Conservation (phyloP, 2,113 vertebrate species). For the Oceanodroma tethys region DNA sequence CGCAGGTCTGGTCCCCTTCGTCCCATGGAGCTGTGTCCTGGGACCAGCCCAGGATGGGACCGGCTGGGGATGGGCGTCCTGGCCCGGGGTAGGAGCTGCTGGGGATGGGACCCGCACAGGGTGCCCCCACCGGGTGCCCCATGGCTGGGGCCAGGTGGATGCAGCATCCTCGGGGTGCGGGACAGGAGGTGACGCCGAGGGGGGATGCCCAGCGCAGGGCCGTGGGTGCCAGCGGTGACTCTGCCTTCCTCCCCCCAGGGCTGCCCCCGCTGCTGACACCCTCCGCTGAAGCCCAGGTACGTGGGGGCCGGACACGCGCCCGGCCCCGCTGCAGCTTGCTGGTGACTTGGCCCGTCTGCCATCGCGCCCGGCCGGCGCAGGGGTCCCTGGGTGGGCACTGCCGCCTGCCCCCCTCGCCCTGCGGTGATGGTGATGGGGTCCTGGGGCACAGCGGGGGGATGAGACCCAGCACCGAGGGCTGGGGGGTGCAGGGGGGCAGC, state of each 20-base stretch:
- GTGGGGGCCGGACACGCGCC: neutral
- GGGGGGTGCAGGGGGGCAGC: neutral
- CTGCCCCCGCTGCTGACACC: constrained; percentile 37
- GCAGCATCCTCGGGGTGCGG: neutral
- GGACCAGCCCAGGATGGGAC: neutral
- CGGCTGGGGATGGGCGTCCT: neutral
- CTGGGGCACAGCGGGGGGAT: fast-evolving
- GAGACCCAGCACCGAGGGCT: neutral
- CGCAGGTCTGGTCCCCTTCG: neutral
- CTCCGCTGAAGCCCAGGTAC: constrained; percentile 48
- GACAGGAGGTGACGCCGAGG: fast-evolving
- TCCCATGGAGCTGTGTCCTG: neutral
- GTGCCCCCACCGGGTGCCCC: neutral
- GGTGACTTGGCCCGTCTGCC: fast-evolving
- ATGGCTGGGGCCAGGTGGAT: fast-evolving
- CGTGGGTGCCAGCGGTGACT: neutral
- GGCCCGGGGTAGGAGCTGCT: neutral
- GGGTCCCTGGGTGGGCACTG: neutral
- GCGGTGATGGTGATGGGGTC: neutral
- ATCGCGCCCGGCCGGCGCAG: fast-evolving
- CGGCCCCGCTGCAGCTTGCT: too few relatives aligned
- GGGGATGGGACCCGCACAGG: neutral
- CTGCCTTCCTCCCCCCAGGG: neutral
- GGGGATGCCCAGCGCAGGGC: neutral
- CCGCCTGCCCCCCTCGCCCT: fast-evolving